phyloP scores from a whole-genome alignment of 2,113 vertebrate species.

The Rafetus swinhoei region DNA sequence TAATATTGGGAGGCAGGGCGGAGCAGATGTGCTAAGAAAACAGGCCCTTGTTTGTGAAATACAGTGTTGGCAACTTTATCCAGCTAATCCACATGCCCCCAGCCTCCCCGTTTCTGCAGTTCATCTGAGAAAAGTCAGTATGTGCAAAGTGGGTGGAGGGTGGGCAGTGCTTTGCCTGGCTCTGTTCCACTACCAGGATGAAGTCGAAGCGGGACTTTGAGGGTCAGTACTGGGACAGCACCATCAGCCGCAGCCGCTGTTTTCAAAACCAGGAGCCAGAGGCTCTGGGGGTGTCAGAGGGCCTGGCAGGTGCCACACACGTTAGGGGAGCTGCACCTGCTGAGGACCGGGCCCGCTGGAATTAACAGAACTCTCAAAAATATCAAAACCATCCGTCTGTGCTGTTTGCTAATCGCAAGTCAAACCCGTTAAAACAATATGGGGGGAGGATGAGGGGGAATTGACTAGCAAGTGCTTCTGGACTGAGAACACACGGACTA shows the following conservation, averaged over 20 bases:
- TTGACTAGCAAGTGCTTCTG: not conserved
- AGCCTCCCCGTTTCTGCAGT: not conserved
- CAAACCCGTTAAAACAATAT: not conserved
- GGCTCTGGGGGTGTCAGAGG: not conserved
- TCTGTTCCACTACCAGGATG: not conserved
- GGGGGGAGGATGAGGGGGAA: not conserved
- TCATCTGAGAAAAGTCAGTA: not conserved
- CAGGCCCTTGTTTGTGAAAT: not conserved
- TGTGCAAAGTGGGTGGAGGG: no score
- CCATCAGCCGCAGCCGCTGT: not conserved
- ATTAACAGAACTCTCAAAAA: not conserved
- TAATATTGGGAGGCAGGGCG: not conserved
- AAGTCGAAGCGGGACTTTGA: not conserved
- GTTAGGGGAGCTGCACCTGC: not conserved
- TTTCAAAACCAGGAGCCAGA: not conserved
- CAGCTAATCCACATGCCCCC: not conserved
- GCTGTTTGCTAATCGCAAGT: not conserved
- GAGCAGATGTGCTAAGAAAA: not conserved
- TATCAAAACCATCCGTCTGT: not conserved
- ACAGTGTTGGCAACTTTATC: not conserved
- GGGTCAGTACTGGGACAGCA: not conserved
- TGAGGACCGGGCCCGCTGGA: not conserved
- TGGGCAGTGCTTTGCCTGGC: not conserved
- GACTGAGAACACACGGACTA: slow-evolving; percentile 21
- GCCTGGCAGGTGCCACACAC: not conserved